Percentiles rank a stretch among this genome's conserved stretches.
These are phyloP conservation scores for Chrysogorgia sp. DNA, from an alignment of 92 coral and sea anemone species.

Conservation along the genomic window DNA sequence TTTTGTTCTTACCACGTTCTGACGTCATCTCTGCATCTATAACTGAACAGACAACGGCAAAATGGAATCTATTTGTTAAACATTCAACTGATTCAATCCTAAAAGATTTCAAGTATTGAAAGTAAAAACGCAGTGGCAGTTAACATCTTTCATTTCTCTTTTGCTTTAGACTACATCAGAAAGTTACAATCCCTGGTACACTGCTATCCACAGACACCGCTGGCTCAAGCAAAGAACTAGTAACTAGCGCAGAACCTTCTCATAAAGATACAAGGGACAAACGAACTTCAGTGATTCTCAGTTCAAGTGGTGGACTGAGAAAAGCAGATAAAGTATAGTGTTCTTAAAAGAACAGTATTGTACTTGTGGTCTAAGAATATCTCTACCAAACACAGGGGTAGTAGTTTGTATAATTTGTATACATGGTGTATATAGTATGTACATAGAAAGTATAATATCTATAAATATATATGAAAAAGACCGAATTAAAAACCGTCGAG, in stretches of 20 bases:
- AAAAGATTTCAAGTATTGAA: too few species aligned
- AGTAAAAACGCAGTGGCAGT: too few species aligned
- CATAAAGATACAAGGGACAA: neutral
- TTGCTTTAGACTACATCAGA: conserved; percentile 24
- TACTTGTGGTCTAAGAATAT: too few species aligned
- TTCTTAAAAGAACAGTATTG: neutral
- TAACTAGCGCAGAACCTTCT: neutral
- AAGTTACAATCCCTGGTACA: conserved; percentile 24
- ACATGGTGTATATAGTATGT: too few species aligned
- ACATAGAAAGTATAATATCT: too few species aligned
- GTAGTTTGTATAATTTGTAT: too few species aligned
- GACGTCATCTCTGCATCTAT: too few species aligned
- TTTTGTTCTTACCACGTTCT: too few species aligned
- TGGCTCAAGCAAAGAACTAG: conserved; percentile 5
- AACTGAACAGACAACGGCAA: too few species aligned
- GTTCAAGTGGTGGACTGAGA: neutral
- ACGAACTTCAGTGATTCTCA: conserved; percentile 15
- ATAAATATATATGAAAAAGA: too few species aligned
- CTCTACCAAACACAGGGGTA: too few species aligned
- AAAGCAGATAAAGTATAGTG: conserved; percentile 2
- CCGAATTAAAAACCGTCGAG: neutral
- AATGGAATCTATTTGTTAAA: too few species aligned
- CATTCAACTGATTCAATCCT: neutral
- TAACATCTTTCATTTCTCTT: neutral
- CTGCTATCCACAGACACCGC: conserved; percentile 19